Evolutionary conservation across 2,888 invertebrate species (phyloP).

Genomic region (Lithosia quadra): DNA sequence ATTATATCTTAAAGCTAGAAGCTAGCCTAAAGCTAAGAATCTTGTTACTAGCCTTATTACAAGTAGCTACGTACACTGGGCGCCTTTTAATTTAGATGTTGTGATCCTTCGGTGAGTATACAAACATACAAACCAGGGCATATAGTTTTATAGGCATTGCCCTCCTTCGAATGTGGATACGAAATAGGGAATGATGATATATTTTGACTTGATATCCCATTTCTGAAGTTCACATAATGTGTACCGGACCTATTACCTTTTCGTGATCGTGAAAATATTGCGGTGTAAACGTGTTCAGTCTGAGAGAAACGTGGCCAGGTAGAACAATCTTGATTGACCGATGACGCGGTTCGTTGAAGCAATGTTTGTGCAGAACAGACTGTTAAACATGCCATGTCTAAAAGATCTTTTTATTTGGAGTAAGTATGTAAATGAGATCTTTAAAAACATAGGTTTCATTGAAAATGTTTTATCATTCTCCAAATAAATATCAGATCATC

Average conservation of each 20-base stretch:
- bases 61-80: too few relatives aligned
- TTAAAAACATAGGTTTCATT: neutral
- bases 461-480: neutral
- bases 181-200: too few relatives aligned
- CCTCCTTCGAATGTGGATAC: too few relatives aligned
- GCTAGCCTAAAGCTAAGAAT: too few relatives aligned
- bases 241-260: neutral
- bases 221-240: neutral
- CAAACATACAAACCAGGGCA: too few relatives aligned
- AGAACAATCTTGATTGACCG: constrained; percentile 5
- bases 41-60: too few relatives aligned
- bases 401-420: constrained; percentile 19
- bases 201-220: too few relatives aligned
- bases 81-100: too few relatives aligned
- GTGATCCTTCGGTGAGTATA: too few relatives aligned
- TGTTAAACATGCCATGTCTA: constrained; percentile 12
- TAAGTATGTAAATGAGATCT: neutral
- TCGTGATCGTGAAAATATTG: neutral
- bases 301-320: constrained; percentile 5
- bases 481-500: too few relatives aligned
- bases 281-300: neutral
- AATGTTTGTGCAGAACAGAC: neutral
- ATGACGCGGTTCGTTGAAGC: neutral
- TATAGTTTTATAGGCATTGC: too few relatives aligned
- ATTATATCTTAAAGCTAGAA: too few relatives aligned